Percentiles rank a stretch among this genome's conserved stretches.
phyloP scores from a whole-genome alignment of 2,888 invertebrate species.

The Chymomyza amoena region DNA sequence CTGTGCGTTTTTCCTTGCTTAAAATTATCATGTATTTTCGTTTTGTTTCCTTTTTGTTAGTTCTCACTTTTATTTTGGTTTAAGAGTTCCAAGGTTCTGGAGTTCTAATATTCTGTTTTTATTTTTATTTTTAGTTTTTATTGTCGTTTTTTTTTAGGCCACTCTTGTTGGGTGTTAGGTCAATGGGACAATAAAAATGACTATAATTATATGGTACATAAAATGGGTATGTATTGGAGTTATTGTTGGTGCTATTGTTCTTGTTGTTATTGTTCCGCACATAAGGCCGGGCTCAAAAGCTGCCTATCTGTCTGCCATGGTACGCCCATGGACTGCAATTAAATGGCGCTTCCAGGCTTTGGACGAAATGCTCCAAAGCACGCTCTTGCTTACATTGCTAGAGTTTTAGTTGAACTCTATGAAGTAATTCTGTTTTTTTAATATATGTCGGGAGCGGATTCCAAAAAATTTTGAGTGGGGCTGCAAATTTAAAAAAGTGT shows the following conservation, averaged over 20 bases:
- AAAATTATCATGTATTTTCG: slow-evolving; percentile 32
- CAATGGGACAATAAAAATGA: slow-evolving; percentile 67
- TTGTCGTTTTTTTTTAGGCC: neutral
- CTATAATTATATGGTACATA: slow-evolving; percentile 44
- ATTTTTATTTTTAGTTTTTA: neutral
- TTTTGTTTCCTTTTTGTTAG: slow-evolving; percentile 11
- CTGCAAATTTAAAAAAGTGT: too few relatives aligned
- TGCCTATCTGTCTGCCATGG: slow-evolving; percentile 18
- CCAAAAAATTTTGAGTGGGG: too few relatives aligned
- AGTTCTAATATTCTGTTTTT: slow-evolving; percentile 5
- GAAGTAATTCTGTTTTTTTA: neutral
- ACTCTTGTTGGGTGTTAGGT: slow-evolving; percentile 56
- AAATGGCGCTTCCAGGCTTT: slow-evolving; percentile 34
- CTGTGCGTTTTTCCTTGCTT: neutral
- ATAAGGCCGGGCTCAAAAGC: slow-evolving; percentile 16
- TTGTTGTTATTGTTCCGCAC: neutral
- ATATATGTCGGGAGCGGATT: too few relatives aligned
- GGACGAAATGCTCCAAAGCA: slow-evolving; percentile 18
- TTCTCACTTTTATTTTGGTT: slow-evolving; percentile 15
- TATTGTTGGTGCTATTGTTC: slow-evolving; percentile 1
- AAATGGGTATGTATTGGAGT: slow-evolving; percentile 11
- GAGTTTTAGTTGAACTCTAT: neutral
- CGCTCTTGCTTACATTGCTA: neutral
- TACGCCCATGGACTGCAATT: slow-evolving; percentile 23
- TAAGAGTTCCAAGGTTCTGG: too few relatives aligned